Conservation (phyloP, 2,888 invertebrate species). For the Notodonta dromedarius region DNA sequence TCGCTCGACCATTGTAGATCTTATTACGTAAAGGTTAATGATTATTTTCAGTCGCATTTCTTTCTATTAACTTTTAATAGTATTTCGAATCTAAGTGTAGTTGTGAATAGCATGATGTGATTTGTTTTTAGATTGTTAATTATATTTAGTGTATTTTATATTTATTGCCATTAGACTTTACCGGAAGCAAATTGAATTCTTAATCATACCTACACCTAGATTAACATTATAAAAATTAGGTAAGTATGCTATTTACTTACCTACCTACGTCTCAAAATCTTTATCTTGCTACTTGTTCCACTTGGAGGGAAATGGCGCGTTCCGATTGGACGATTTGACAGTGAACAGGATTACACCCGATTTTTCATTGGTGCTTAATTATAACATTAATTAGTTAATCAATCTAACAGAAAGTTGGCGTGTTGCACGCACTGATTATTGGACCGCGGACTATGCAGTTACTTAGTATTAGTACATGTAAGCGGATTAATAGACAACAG, state of each 20-base stretch:
- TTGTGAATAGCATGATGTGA: background rate
- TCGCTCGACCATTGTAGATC: conserved; percentile 20
- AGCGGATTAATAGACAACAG: too few relatives aligned
- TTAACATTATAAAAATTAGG: too few relatives aligned
- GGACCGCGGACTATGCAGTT: conserved; percentile 46
- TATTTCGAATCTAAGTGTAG: background rate
- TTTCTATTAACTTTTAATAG: background rate
- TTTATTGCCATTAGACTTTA: too few relatives aligned
- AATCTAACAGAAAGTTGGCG: conserved; percentile 48
- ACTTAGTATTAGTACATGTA: background rate
- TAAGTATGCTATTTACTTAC: too few relatives aligned
- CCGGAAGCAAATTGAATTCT: too few relatives aligned
- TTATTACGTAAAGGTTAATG: conserved; percentile 20
- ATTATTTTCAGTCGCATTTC: conserved; percentile 12
- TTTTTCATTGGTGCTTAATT: background rate
- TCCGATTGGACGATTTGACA: too few relatives aligned
- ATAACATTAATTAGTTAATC: conserved; percentile 33
- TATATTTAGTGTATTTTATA: background rate
- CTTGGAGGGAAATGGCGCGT: too few relatives aligned
- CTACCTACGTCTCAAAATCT: too few relatives aligned
- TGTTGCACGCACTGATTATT: conserved; percentile 55
- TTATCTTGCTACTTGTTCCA: too few relatives aligned
- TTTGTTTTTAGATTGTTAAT: background rate
- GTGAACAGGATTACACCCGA: too few relatives aligned
- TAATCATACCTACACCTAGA: too few relatives aligned